A percentile compares a stretch with the other conserved stretches of the same genome.
phyloP scores from a whole-genome alignment of 2,888 invertebrate species.

The Hemicrepidius hirtus region DNA sequence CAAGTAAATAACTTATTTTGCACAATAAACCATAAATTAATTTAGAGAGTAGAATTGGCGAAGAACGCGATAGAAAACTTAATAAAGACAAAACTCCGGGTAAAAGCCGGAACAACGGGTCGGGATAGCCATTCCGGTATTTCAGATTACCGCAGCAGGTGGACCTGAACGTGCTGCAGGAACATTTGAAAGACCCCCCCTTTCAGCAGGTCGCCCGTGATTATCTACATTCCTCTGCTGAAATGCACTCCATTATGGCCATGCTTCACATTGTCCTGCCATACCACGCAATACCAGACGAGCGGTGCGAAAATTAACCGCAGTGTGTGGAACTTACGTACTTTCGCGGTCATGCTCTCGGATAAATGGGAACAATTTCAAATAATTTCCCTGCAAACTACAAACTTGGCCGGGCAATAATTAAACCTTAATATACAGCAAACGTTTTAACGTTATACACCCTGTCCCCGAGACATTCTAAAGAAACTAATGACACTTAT shows the following conservation, averaged over 20 bases:
- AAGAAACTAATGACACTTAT: constrained; percentile 30
- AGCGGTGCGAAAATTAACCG: constrained; percentile 61
- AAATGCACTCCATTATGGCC: constrained; percentile 66
- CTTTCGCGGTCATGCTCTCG: constrained; percentile 58
- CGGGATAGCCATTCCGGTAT: constrained; percentile 65
- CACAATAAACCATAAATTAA: constrained; percentile 28
- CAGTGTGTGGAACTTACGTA: constrained; percentile 60
- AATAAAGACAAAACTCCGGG: constrained; percentile 43
- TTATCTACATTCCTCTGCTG: constrained; percentile 69
- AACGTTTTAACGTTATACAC: constrained; percentile 4
- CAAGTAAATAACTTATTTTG: constrained; percentile 17
- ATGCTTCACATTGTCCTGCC: constrained; percentile 64
- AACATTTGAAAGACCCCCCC: constrained; percentile 48
- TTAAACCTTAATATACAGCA: constrained; percentile 43
- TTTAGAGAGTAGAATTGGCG: constrained; percentile 19
- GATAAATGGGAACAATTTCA: constrained; percentile 61
- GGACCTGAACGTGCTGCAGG: constrained; percentile 49
- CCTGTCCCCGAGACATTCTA: neutral
- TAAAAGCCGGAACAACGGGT: constrained; percentile 55
- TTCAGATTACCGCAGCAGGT: constrained; percentile 63
- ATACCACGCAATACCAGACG: constrained; percentile 51
- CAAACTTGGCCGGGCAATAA: constrained; percentile 34
- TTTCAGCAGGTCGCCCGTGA: constrained; percentile 58
- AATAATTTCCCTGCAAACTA: constrained; percentile 55
- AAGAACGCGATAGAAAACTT: constrained; percentile 38